Base-by-base conservation (phyloP, 2,113 vertebrate genomes). In the Eclectus roratus region DNA sequence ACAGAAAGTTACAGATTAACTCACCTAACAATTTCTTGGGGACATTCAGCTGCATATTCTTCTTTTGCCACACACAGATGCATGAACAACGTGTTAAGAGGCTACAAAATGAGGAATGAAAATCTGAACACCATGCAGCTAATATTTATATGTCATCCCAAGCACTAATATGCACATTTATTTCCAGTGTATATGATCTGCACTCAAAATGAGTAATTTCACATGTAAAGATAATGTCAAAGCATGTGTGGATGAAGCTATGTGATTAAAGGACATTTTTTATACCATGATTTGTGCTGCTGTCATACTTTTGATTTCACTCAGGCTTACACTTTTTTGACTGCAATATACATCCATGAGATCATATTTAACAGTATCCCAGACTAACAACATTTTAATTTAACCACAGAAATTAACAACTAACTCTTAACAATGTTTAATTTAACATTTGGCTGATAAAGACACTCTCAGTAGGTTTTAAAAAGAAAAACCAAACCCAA, bases 71-170 rank as follows among this genome's bases (percentile, higher is more conserved):
- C 99, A 63, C 99, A 99, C 35, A 99, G 98, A 93, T 99, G 99
- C 96, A 99, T 55, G 93, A 99, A 99, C 55, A 99, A 96, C 0
- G 99, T 99, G 95, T 99, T 99, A 94, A 99, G 78, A 35, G 99
- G 98, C 99, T 99, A 95, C 50, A 31, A 76, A 63, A 60, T 2
- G 19, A 95, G 47, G 27, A 93, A 35, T 21, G 2, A 72, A 69
- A 87, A 47, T 29, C 47, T 64, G 49, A 85, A 76, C 23, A 77
- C 24, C n/a, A 61, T 10, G 21, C 10, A 92, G 31, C 19, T 63
- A 47, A 11, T 12, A 31, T 16, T 89, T 37, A 14, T 53, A 52
- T 73, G 39, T 29, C 41, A 93, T 43, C 10, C 15, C 43, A 49
- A 76, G 9, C 14, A 58, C 50, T 78, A 76, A 56, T 9, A 39